phyloP scores from a whole-genome alignment of 2,888 invertebrate genomes.

The Drosophila prostipennis region DNA sequence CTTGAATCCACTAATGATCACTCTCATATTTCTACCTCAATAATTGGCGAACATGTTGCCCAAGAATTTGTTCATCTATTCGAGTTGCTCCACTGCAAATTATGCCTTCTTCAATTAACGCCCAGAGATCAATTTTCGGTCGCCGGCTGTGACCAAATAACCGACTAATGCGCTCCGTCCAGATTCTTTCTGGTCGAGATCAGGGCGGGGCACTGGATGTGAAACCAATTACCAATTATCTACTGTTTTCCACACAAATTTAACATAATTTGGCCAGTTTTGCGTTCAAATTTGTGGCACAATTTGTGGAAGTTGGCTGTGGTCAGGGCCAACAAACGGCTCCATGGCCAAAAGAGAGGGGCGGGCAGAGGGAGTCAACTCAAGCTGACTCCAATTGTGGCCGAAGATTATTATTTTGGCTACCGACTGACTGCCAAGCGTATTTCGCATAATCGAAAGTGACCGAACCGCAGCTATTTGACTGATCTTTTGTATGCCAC shows the following conservation, averaged over 20 bases:
- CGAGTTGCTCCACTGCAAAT: slow-evolving; percentile 48
- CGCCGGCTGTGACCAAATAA: slow-evolving; percentile 34
- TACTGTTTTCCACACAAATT: slow-evolving; percentile 81
- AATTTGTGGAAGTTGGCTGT: slow-evolving; percentile 79
- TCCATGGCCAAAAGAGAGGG: slow-evolving; percentile 27
- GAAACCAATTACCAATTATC: slow-evolving; percentile 81
- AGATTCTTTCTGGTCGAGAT: slow-evolving; percentile 44
- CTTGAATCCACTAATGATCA: slow-evolving; percentile 34
- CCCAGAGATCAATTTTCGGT: slow-evolving; percentile 55
- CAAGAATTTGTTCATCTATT: slow-evolving; percentile 33
- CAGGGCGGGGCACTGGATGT: slow-evolving; percentile 49
- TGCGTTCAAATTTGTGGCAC: slow-evolving; percentile 78
- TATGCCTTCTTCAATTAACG: slow-evolving; percentile 76
- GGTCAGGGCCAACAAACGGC: slow-evolving; percentile 73
- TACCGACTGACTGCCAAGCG: slow-evolving; percentile 69
- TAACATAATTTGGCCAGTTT: slow-evolving; percentile 80
- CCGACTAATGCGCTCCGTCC: slow-evolving; percentile 42
- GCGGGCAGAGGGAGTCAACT: slow-evolving; percentile 12
- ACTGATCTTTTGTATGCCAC: slow-evolving; percentile 64
- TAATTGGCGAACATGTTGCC: slow-evolving; percentile 61
- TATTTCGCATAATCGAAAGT: slow-evolving; percentile 79
- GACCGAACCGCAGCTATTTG: slow-evolving; percentile 75
- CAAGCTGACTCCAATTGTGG: slow-evolving; percentile 56
- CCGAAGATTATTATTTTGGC: slow-evolving; percentile 77
- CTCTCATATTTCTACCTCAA: slow-evolving; percentile 14